Evolutionary conservation across 2,113 vertebrate species (phyloP), one percentile per base, ranked within the genome.

Genomic region (Ceratotherium simum): DNA sequence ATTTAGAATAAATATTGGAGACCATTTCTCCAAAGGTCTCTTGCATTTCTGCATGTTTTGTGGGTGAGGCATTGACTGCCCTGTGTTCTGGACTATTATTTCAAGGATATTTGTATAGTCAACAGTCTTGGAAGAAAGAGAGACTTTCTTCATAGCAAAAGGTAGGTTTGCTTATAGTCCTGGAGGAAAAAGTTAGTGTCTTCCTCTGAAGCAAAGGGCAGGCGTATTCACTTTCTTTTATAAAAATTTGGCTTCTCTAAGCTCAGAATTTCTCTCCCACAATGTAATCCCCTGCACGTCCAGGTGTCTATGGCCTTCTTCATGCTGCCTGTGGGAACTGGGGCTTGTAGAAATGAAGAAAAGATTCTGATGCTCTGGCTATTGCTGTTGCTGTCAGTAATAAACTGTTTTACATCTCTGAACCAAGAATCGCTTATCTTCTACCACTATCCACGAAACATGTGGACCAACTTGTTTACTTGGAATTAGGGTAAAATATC

Each of bases 21-120:
- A 86, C 4, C 20, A 62, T 88, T 54, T 88, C 39, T 91, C 78
- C 36, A 88, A 78, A 25, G 7, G 4, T 23, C 0, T 75, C 13
- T 95, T 82, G 31, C 8, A 91, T 90, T 92, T 46, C 3, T 60
- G 1, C 17, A 33, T 70, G 23, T 60, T 91, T 93, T 95, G 8
- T 64, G 79, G 54, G 4, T 80, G 54, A 92, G 42, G 3, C 2
- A 42, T 36, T 29, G 3, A 46, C 88, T 94, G 46, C 8, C 29
- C 36, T 88, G 36, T 95, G 42, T 17, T 93, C 36, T 85, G 17
- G 31, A 67, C 17, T 33, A 33, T 31, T 25, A 33, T 82, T 81
- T 84, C 54, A 73, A 92, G n/a, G n/a, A 64, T 94, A 75, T n/a
- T 73, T 82, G 5, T n/a, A 39, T 18, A 29, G 42, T 56, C 2